Percentiles rank a stretch among this genome's conserved stretches.
Evolutionary conservation across 2,888 invertebrate species (phyloP).

Genomic region (Drosophila longiperda): DNA sequence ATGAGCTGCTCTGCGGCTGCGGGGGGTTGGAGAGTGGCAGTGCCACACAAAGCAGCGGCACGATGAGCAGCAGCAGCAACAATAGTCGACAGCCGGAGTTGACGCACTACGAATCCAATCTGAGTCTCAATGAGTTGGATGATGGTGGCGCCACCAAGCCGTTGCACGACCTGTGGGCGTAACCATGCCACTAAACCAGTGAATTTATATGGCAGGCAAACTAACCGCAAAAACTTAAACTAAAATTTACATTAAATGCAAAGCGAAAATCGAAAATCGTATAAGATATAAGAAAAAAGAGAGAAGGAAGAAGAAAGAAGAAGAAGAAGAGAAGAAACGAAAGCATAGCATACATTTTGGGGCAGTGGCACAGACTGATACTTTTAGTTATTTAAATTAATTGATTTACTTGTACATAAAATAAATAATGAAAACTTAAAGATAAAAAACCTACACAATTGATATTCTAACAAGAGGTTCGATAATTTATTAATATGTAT

Average conservation of each 20-base stretch:
- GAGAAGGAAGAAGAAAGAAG: background rate
- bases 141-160: conserved; percentile 64
- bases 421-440: background rate
- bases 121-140: conserved; percentile 80
- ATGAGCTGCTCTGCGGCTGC: conserved; percentile 73
- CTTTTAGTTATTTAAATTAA: conserved; percentile 75
- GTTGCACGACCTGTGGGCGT: conserved; percentile 82
- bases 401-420: conserved; percentile 50
- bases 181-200: conserved; percentile 76
- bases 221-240: conserved; percentile 31
- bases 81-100: conserved; percentile 77
- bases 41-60: conserved; percentile 80
- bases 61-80: conserved; percentile 80
- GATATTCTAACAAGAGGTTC: conserved; percentile 35
- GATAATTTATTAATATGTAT: conserved; percentile 53
- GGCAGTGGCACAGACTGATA: conserved; percentile 82
- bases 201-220: conserved; percentile 70
- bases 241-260: conserved; percentile 28
- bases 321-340: background rate
- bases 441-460: conserved; percentile 14
- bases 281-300: conserved; percentile 1
- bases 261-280: conserved; percentile 5
- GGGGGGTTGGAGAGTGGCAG: conserved; percentile 73
- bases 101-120: conserved; percentile 82
- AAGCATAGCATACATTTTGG: conserved; percentile 62